These are phyloP conservation scores for Mya arenaria DNA, from an alignment of 1,140 invertebrate genomes.

Conservation along the genomic window DNA sequence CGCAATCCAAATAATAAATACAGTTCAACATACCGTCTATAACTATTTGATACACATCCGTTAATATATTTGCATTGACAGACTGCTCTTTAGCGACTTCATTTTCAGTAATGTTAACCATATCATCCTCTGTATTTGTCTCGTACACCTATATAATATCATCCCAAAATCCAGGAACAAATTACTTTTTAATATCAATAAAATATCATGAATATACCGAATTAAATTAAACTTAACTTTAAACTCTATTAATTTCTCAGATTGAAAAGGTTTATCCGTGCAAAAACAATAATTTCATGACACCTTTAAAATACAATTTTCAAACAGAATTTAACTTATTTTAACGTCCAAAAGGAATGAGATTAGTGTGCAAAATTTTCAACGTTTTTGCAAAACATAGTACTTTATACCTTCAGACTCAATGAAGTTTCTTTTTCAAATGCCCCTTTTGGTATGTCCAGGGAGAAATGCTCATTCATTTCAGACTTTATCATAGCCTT, in stretches of 20 bases:
- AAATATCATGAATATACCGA: too few relatives aligned
- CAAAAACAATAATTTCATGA: too few relatives aligned
- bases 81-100: neutral
- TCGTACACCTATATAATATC: constrained; percentile 8
- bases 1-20: neutral
- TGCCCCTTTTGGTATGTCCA: constrained; percentile 3
- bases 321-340: too few relatives aligned
- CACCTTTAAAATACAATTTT: too few relatives aligned
- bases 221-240: too few relatives aligned
- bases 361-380: too few relatives aligned
- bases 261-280: too few relatives aligned
- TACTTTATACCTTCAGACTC: constrained; percentile 7
- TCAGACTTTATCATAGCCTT: constrained; percentile 8
- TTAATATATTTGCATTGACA: neutral
- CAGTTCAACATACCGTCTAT: neutral
- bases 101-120: too few relatives aligned
- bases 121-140: constrained; percentile 11
- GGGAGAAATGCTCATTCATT: constrained; percentile 25
- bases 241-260: too few relatives aligned
- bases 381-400: too few relatives aligned
- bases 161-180: neutral
- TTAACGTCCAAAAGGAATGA: too few relatives aligned
- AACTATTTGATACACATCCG: constrained; percentile 36
- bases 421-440: constrained; percentile 29
- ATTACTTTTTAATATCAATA: neutral